Evolutionary conservation across 1,140 invertebrate species (phyloP).

Genomic region (Calephelis nemesis): DNA sequence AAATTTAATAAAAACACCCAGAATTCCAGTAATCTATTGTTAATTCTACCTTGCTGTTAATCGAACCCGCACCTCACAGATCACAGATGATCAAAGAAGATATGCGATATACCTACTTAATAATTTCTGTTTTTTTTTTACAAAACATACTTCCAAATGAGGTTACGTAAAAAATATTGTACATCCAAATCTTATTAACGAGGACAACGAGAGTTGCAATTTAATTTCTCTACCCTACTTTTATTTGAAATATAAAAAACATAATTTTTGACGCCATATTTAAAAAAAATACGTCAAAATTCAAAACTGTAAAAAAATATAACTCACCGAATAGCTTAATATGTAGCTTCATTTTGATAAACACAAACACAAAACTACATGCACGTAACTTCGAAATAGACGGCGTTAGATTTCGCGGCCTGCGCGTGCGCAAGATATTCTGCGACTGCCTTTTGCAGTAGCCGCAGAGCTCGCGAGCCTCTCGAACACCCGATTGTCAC

Average conservation of each 20-base stretch:
- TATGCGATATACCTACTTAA: too few relatives aligned
- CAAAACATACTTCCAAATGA: too few relatives aligned
- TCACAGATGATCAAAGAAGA: too few relatives aligned
- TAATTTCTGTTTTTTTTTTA: too few relatives aligned
- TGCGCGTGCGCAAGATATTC: conserved; percentile 8
- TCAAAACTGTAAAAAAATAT: background rate
- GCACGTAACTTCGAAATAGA: background rate
- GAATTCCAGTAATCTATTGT: too few relatives aligned
- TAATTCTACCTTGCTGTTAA: too few relatives aligned
- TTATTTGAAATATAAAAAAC: background rate
- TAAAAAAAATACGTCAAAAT: background rate
- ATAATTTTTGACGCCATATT: too few relatives aligned
- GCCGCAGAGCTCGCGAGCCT: conserved; percentile 1
- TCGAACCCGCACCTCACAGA: too few relatives aligned
- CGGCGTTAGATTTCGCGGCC: background rate
- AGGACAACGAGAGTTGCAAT: background rate
- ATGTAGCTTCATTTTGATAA: conserved; percentile 16
- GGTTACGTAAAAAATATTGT: too few relatives aligned
- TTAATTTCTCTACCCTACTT: background rate
- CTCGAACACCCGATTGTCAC: conserved; percentile 7
- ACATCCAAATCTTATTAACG: too few relatives aligned
- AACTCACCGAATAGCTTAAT: conserved; percentile 2
- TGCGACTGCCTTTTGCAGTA: conserved; percentile 4
- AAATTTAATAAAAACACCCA: too few relatives aligned
- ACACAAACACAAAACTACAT: conserved; percentile 9